These are phyloP conservation scores for Luscinia luscinia DNA, from an alignment of 2,797 vertebrate genomes.

Conservation along the genomic window DNA sequence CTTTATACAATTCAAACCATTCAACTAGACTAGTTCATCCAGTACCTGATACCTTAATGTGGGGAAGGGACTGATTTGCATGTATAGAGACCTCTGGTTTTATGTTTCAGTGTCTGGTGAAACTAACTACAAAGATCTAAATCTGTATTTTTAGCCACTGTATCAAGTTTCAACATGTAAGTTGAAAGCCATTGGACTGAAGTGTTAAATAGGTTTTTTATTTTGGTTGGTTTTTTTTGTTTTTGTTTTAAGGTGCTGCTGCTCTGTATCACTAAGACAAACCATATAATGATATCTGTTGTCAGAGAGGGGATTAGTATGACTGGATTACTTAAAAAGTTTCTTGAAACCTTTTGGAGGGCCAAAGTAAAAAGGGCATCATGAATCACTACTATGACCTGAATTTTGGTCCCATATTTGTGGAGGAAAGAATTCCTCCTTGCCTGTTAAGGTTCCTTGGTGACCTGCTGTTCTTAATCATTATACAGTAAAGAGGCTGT, in stretches of 20 bases:
- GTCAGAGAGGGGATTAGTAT: not conserved
- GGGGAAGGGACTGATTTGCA: not conserved
- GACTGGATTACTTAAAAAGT: not conserved
- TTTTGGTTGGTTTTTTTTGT: too few relatives aligned
- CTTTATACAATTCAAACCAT: not conserved
- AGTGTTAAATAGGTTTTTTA: not conserved
- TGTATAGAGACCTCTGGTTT: not conserved
- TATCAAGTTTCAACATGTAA: not conserved
- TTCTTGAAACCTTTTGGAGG: not conserved
- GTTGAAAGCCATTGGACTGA: not conserved
- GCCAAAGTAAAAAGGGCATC: not conserved
- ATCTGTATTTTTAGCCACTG: not conserved
- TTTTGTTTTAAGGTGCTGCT: not conserved
- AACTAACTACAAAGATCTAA: not conserved
- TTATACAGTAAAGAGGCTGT: not conserved
- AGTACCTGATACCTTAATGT: not conserved
- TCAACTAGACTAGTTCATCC: not conserved
- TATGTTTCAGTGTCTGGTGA: not conserved
- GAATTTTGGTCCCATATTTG: not conserved
- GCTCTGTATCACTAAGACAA: not conserved
- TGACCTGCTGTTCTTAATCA: not conserved
- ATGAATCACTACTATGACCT: not conserved
- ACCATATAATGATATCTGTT: not conserved
- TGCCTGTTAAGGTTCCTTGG: not conserved
- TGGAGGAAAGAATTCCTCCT: not conserved